Base-by-base conservation (phyloP, 2,113 vertebrate species). In the Sakesphorus luctuosus region DNA sequence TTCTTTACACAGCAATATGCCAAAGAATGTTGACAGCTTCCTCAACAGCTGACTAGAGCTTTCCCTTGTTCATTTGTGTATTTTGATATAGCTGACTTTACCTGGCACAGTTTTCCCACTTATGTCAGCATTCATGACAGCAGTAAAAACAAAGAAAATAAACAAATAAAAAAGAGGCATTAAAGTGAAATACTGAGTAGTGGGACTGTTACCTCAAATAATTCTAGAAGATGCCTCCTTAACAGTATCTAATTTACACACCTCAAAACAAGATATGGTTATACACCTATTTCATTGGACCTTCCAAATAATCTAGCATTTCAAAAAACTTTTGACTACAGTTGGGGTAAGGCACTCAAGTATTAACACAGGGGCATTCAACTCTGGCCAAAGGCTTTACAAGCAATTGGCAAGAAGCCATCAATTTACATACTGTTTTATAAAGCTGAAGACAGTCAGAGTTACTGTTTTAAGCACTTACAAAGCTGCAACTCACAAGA, bases 121-220 rank as follows among this genome's bases (percentile, higher is more conserved):
- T 97, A 98, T 98, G 97, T 97, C 97, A 98, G 97, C 97, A 95
- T 92, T 98, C 97, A 97, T 98, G 98, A 98, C 90, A 97, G 98
- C 97, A 98, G 95, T 97, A 96, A 98, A 98, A 97, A 97, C 97
- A 98, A 97, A 98, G 96, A 98, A 96, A 97, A 96, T 95, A 97
- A 97, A 97, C 76, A 97, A 92, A 96, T 62, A 94, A 96, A 97
- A 91, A 77, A 91, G 76, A 94, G 74, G 79, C 73, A 97, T 97
- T 98, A 97, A 97, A 96, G 93, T 78, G 92, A 92, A 97, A 96
- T 96, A 96, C 18, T 83, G 83, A 96, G 62, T 93, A 84, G 62
- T 71, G 84, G 62, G 49, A 80, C 46, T 83, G 50, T 65, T 93
- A 92, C 49, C 89, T 91, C 31, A 90, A 76, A 58, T 56, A 65